These are phyloP conservation scores for Nipponacmea schrenckii DNA, from an alignment of 2,888 invertebrate species.

Conservation along the genomic window DNA sequence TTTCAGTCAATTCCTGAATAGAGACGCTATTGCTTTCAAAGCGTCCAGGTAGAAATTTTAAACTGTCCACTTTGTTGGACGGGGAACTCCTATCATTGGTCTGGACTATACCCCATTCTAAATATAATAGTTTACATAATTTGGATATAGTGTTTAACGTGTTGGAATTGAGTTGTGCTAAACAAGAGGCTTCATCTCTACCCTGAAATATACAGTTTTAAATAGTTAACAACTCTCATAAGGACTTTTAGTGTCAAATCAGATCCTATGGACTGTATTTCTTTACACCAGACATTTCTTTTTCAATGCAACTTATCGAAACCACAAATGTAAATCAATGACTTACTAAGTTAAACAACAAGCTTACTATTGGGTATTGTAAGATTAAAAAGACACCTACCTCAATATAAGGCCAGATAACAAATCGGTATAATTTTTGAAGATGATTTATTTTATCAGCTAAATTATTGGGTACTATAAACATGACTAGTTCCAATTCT, in stretches of 20 bases:
- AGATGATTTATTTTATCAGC: constrained; percentile 31
- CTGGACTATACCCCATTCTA: constrained; percentile 48
- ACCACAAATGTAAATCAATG: too few relatives aligned
- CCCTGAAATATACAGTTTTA: too few relatives aligned
- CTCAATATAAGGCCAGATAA: constrained; percentile 42
- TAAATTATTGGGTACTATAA: constrained; percentile 37
- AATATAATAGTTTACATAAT: constrained; percentile 32
- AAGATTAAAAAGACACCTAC: too few relatives aligned
- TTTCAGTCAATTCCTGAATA: constrained; percentile 40
- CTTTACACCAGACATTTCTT: too few relatives aligned
- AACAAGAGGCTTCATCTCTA: too few relatives aligned
- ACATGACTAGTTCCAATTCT: constrained; percentile 43
- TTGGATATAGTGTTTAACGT: constrained; percentile 40
- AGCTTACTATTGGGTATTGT: too few relatives aligned
- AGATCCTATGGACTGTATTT: too few relatives aligned
- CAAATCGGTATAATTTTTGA: constrained; percentile 35
- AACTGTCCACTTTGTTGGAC: constrained; percentile 38
- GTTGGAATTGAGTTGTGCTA: constrained; percentile 47
- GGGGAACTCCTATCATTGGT: constrained; percentile 25
- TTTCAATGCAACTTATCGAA: too few relatives aligned
- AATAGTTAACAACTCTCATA: background rate
- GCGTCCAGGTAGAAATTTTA: background rate
- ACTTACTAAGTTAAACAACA: too few relatives aligned
- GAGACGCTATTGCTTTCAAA: constrained; percentile 18
- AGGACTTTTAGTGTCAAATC: too few relatives aligned